These are phyloP conservation scores for Poeciliopsis occidentalis DNA, from an alignment of 2,113 vertebrate genomes.

Conservation along the genomic window DNA sequence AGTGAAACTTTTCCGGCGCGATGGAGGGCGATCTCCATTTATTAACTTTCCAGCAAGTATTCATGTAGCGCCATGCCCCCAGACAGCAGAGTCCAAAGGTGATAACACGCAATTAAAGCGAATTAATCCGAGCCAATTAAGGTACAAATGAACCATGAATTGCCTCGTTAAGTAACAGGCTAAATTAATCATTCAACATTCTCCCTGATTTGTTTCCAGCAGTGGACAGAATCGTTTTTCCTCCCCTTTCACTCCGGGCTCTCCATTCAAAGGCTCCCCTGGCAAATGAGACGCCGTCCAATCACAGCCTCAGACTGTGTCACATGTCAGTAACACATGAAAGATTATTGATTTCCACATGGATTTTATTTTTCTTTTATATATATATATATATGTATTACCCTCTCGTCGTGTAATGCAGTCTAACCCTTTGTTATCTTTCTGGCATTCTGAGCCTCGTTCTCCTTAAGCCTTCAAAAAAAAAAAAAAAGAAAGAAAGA, in stretches of 20 bases:
- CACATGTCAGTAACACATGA: not conserved
- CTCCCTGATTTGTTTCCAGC: not conserved
- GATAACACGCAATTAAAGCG: not conserved
- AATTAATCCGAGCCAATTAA: slow-evolving; percentile 12
- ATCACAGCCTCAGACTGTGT: slow-evolving; percentile 1
- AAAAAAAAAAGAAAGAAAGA: not conserved
- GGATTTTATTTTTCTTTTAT: not conserved
- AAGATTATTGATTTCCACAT: not conserved
- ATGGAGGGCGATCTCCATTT: not conserved
- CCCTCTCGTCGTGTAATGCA: not conserved
- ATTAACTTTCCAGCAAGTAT: not conserved
- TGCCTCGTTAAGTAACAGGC: slow-evolving; percentile 7
- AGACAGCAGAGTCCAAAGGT: not conserved
- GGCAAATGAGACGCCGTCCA: not conserved
- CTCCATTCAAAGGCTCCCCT: not conserved
- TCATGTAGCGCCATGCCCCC: not conserved
- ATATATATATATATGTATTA: not conserved
- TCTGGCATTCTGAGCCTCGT: slow-evolving; percentile 8
- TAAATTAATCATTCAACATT: not conserved
- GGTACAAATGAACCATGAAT: slow-evolving; percentile 1
- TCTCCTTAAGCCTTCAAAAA: slow-evolving; percentile 17
- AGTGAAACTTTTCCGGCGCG: too few relatives aligned
- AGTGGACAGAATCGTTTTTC: not conserved
- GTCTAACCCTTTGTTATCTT: slow-evolving; percentile 3
- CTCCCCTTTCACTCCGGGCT: not conserved